phyloP scores from a whole-genome alignment of 2,888 invertebrate species.

The Cactoblastis cactorum region DNA sequence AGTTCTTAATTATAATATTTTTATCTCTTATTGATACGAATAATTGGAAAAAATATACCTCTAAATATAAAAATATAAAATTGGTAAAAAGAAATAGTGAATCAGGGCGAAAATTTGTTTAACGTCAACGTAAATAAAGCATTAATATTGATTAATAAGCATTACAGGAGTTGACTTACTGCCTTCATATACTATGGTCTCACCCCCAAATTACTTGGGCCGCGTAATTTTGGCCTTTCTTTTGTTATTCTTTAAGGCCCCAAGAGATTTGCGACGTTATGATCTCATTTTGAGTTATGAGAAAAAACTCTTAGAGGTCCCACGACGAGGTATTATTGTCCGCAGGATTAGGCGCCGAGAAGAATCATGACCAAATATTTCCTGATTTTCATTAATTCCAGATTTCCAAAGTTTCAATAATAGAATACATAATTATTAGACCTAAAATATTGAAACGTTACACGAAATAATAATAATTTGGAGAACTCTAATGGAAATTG shows the following conservation, averaged over 20 bases:
- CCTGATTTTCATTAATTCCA: not conserved
- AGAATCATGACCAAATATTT: slow-evolving; percentile 2
- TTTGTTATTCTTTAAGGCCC: slow-evolving; percentile 73
- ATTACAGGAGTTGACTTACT: not conserved
- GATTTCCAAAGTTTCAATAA: not conserved
- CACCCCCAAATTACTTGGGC: slow-evolving; percentile 75
- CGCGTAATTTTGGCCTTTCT: slow-evolving; percentile 73
- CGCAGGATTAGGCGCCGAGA: slow-evolving; percentile 50
- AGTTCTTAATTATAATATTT: no score
- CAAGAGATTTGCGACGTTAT: slow-evolving; percentile 73
- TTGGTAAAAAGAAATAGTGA: no score
- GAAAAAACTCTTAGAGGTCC: slow-evolving; percentile 72
- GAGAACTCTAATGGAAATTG: no score
- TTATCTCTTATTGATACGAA: no score
- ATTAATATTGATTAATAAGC: no score
- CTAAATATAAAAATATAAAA: no score
- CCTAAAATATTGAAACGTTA: no score
- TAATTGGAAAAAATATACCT: no score
- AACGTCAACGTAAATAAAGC: no score
- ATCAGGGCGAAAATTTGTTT: no score
- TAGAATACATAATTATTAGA: no score
- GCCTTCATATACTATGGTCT: slow-evolving; percentile 33
- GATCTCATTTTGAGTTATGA: slow-evolving; percentile 78
- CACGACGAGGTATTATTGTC: slow-evolving; percentile 64
- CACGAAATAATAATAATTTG: no score